Evolutionary conservation across 2,888 invertebrate species (phyloP), one percentile per base, ranked within the genome.

Genomic region (Ceraclea dissimilis): DNA sequence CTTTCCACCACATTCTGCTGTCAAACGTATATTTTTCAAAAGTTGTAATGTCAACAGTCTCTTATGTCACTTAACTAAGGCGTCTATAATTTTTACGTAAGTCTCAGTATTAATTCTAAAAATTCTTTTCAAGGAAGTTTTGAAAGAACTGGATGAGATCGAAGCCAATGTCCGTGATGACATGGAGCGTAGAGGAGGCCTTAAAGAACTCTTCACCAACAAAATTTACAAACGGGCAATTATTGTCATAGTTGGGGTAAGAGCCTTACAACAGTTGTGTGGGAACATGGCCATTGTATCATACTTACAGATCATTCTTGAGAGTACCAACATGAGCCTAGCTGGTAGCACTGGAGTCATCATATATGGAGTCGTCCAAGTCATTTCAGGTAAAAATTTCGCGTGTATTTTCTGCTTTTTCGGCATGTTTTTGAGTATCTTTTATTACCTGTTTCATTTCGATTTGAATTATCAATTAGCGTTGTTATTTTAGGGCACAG

Each of bases 301-400:
- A 0, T 71, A 71, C 56, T 69, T 71, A 0, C 70, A 72, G 56
- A 69, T 70, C 47, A 71, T 72, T 2, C 66, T 72, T 4, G 66
- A 66, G 5, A 31, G 49, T 59, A 67, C 66, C 20, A 67, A 66
- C 2, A 67, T 66, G 2, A 59, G 62, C 0, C 26, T 69, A 8
- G 62, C 63, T 0, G 65, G 69, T 0, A 63, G 66, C 44, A 60
- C 66, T 31, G 65, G 67, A 0, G 68, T 67, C 1, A 69, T 78
- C 10, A 70, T 78, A 21, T 63, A 73, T 13, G 72, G 74, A 47
- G 65, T 70, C 0, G 67, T 68, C 11, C 71, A 70, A 57, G 64
- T 70, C 26, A 62, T 76, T 1, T 72, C 76, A 1, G 70, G 78
- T 2, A 66, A 60, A 26, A 63, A 26, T 6, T 26, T 26, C 4